Evolutionary conservation across 2,888 invertebrate species (phyloP), one percentile per base, ranked within the genome.

Genomic region (Polyommatus icarus): DNA sequence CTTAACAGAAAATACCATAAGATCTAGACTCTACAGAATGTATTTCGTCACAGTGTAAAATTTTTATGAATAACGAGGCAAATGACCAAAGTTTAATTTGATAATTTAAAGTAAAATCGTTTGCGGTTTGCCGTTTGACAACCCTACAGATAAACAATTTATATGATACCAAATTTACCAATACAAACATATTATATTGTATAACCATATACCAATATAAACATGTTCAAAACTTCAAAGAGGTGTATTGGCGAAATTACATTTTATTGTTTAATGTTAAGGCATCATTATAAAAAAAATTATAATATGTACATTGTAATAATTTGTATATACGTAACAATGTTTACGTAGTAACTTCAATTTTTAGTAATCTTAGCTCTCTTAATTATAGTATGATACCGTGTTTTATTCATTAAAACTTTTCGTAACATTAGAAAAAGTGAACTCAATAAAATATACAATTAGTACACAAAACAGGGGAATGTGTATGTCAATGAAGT

Each of bases 361-460:
- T 50, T 50, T 15, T 6, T 36, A 8, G 7, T 8, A 40, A 40
- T 40, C 40, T 40, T 50, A 50, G 50, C 24, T 24, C 50, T 50
- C 50, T 12, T 50, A 50, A 15, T 50, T 40, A 40, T 18, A 5
- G 4, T 59, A 10, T 20, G 5, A 59, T n/a, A 50, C 15, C 18
- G 20, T n/a, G 20, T n/a, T n/a, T 7, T 59, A 15, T 59, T 59
- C 1, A 7, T n/a, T 59, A 20, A 7, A 61, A 61, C 10, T 61
- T 24, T 24, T 61, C 61, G 61, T 24, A 61, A 24, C 61, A 12
- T 1, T 4, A 61, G 4, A 24, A 61, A 61, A 59, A 24, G 24
- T 61, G 24, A 61, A 24, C 24, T 4, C 61, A 46, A 12, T 50
- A 73, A 73, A 73, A 73, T 73, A 73, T 73, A 73, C 73, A 73